phyloP scores from a whole-genome alignment of 2,113 vertebrate genomes.

The Datnioides undecimradiatus region DNA sequence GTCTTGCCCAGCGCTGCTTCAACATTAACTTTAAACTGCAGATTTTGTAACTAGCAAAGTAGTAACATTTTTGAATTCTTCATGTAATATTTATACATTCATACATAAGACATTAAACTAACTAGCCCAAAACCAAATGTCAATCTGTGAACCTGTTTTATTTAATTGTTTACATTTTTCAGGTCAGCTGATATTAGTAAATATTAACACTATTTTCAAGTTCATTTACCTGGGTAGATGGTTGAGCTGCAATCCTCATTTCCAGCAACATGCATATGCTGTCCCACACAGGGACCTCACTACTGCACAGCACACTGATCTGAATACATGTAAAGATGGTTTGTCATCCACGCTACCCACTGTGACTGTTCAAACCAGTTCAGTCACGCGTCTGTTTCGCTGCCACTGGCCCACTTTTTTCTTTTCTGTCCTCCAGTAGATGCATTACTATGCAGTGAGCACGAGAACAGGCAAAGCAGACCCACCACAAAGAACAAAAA shows the following conservation, averaged over 20 bases:
- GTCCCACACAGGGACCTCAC: background rate
- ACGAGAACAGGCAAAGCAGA: background rate
- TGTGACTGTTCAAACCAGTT: constrained; percentile 29
- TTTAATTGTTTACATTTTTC: no score
- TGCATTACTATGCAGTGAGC: constrained; percentile 7
- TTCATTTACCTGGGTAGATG: background rate
- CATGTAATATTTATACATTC: constrained; percentile 33
- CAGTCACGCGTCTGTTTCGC: constrained; percentile 40
- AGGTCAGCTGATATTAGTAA: no score
- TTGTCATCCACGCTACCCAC: constrained; percentile 7
- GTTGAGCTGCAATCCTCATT: background rate
- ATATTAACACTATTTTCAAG: background rate
- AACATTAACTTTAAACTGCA: constrained; percentile 19
- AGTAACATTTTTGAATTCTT: constrained; percentile 7
- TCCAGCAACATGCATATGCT: background rate
- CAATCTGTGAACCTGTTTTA: constrained; percentile 1
- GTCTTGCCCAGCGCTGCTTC: constrained; percentile 3
- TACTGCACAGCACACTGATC: no score
- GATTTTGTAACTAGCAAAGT: constrained; percentile 9
- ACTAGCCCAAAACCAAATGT: background rate
- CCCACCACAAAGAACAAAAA: background rate
- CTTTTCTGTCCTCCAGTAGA: constrained; percentile 11
- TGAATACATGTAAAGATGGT: constrained; percentile 25
- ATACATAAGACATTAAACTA: constrained; percentile 39
- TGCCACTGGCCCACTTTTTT: constrained; percentile 52